Evolutionary conservation across 2,113 vertebrate genomes (phyloP).

Genomic region (Sinocyclocheilus anophthalmus): DNA sequence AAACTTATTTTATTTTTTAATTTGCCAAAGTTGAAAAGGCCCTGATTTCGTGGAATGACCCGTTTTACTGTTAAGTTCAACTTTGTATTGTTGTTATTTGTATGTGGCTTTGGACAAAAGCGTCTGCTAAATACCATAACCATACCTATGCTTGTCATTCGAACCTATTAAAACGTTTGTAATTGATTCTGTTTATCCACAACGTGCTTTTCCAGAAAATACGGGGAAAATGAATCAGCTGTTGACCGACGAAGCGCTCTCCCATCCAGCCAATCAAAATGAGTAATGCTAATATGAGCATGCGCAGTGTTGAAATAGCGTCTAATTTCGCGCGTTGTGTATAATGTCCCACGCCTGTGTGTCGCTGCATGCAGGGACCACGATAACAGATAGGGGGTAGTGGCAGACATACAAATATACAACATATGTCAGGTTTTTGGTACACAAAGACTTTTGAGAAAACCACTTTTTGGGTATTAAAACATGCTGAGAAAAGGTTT

Average conservation of each 20-base stretch:
- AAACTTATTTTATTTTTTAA: not conserved
- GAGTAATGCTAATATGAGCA: not conserved
- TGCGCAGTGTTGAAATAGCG: not conserved
- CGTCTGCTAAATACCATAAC: not conserved
- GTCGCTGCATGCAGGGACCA: not conserved
- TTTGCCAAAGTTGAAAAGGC: not conserved
- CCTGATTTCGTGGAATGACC: not conserved
- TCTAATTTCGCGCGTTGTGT: slow-evolving; percentile 3
- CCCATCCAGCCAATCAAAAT: not conserved
- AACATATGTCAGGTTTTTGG: slow-evolving; percentile 29
- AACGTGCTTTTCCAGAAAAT: not conserved
- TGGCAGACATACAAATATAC: slow-evolving; percentile 17
- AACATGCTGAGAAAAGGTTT: slow-evolving; percentile 16
- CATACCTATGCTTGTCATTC: not conserved
- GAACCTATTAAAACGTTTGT: no score
- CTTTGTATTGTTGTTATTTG: not conserved
- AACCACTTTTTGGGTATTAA: slow-evolving; percentile 32
- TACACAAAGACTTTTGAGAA: slow-evolving; percentile 9
- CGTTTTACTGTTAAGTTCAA: not conserved
- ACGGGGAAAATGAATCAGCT: not conserved
- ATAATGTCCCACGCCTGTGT: not conserved
- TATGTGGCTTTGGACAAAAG: not conserved
- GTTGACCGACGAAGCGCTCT: not conserved
- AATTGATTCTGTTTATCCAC: no score
- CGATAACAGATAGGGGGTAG: slow-evolving; percentile 13